These are phyloP conservation scores for Sebastes nivosus DNA, from an alignment of 2,797 vertebrate genomes.

Conservation along the genomic window DNA sequence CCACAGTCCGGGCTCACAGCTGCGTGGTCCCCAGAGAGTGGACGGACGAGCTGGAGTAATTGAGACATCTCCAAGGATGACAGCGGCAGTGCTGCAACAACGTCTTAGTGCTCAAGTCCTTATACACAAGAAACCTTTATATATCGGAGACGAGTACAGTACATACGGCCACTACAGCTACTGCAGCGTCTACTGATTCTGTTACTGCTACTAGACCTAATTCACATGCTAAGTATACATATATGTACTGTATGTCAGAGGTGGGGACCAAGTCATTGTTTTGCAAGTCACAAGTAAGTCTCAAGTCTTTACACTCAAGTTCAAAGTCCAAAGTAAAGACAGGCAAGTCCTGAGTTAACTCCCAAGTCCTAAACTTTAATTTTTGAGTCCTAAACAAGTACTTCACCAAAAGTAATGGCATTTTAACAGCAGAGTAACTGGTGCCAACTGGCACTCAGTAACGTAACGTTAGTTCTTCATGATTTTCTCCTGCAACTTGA, in stretches of 20 bases:
- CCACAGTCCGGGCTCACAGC: slow-evolving; percentile 61
- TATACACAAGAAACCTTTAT: background rate
- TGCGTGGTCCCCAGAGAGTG: slow-evolving; percentile 48
- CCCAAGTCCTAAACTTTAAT: background rate
- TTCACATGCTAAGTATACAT: background rate
- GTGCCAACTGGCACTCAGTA: too few relatives aligned
- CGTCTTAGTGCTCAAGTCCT: background rate
- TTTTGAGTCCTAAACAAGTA: background rate
- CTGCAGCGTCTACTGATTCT: background rate
- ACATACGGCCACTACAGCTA: background rate
- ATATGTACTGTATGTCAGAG: fast-evolving
- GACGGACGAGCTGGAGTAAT: slow-evolving; percentile 49
- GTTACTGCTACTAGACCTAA: background rate
- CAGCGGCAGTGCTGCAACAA: background rate
- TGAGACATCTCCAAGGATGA: slow-evolving; percentile 54
- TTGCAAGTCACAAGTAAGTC: too few relatives aligned
- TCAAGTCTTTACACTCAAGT: background rate
- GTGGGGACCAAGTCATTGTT: too few relatives aligned
- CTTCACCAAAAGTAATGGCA: background rate
- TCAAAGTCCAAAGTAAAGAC: background rate
- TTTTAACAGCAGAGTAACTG: background rate
- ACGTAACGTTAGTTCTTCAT: too few relatives aligned
- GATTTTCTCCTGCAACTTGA: too few relatives aligned
- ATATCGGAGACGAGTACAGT: background rate
- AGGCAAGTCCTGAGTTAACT: too few relatives aligned